Evolutionary conservation across 2,888 invertebrate species (phyloP).

Genomic region (Candidula unifasciata): DNA sequence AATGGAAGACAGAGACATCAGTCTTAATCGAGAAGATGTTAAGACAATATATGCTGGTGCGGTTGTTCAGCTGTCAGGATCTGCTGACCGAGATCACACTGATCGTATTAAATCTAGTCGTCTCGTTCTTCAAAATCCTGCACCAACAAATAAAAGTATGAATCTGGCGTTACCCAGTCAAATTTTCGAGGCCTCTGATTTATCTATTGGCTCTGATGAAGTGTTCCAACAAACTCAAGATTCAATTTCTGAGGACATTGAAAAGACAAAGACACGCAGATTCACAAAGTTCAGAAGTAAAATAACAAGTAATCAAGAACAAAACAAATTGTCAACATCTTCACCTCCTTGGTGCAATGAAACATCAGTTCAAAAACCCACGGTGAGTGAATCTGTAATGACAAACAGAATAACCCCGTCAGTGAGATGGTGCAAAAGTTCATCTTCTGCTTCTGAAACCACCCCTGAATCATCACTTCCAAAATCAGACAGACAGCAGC

Average conservation of each 20-base stretch:
- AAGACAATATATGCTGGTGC: conserved; percentile 13
- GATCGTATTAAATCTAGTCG: not conserved
- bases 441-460: too few relatives aligned
- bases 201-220: conserved; percentile 33
- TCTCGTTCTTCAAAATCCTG: not conserved
- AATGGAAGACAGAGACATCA: conserved; percentile 46
- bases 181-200: not conserved
- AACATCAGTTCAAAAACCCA: not conserved
- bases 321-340: not conserved
- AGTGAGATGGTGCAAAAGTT: not conserved
- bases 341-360: not conserved
- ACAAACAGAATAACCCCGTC: not conserved
- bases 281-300: not conserved
- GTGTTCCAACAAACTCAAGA: not conserved
- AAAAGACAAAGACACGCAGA: not conserved
- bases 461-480: conserved; percentile 1
- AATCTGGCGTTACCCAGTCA: not conserved
- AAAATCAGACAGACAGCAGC: not conserved
- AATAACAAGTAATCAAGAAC: not conserved
- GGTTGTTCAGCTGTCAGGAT: not conserved
- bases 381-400: not conserved
- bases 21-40: not conserved
- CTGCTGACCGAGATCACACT: not conserved
- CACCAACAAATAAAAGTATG: not conserved
- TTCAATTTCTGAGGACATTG: not conserved